phyloP scores from a whole-genome alignment of 53 echinoderm and acorn worm genomes.

The Patiria pectinifera region DNA sequence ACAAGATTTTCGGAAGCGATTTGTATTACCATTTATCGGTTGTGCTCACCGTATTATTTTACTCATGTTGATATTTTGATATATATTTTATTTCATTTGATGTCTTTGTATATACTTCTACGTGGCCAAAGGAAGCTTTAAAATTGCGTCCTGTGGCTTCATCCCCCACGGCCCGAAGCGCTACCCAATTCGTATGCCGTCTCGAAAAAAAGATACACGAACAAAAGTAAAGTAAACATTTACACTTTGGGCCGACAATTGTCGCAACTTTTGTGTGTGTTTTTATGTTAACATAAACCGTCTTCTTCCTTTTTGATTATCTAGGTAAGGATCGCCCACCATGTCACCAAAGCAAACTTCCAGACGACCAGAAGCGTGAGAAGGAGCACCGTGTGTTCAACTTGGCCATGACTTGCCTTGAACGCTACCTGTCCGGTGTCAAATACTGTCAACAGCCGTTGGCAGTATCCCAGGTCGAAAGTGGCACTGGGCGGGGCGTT shows the following conservation, averaged over 20 bases:
- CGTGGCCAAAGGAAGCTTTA: too few species aligned
- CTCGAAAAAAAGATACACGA: background rate
- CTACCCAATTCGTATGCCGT: too few species aligned
- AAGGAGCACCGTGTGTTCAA: constrained; percentile 67
- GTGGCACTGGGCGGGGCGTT: background rate
- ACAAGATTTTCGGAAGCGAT: too few species aligned
- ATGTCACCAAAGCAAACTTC: background rate
- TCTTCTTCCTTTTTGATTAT: background rate
- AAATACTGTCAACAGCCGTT: background rate
- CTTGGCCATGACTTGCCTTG: constrained; percentile 37
- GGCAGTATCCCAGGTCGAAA: background rate
- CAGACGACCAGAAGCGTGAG: constrained; percentile 15
- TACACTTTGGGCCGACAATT: background rate
- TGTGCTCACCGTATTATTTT: too few species aligned
- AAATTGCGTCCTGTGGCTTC: too few species aligned
- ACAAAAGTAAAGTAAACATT: background rate
- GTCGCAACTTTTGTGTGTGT: background rate
- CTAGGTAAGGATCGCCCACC: constrained; percentile 55
- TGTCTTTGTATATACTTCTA: too few species aligned
- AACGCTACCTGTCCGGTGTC: constrained; percentile 3
- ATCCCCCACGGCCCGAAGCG: too few species aligned
- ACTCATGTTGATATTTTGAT: too few species aligned
- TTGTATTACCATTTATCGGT: too few species aligned
- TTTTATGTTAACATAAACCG: background rate
- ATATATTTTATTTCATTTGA: too few species aligned